Conservation (phyloP, 2,888 invertebrate genomes). For the Capitulum mitella region DNA sequence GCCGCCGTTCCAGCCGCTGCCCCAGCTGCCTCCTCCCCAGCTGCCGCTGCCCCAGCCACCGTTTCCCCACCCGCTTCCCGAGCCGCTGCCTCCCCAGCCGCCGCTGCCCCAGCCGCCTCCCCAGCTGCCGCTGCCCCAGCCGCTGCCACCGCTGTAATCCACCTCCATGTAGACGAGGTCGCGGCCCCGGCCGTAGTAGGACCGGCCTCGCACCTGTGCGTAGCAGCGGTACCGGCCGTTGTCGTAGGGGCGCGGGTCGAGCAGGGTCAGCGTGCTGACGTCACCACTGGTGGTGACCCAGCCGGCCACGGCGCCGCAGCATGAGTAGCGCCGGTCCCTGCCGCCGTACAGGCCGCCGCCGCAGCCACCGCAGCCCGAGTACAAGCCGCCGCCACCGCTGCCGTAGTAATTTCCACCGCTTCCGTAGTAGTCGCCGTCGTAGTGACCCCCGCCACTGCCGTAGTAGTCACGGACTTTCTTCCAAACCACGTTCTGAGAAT, state of each 20-base stretch:
- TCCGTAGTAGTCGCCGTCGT: neutral
- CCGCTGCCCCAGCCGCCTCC: neutral
- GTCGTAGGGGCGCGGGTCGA: neutral
- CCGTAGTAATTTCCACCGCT: neutral
- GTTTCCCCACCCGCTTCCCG: no score
- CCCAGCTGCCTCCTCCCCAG: no score
- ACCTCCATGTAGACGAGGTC: constrained; percentile 13
- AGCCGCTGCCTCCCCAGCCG: no score
- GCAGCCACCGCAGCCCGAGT: neutral
- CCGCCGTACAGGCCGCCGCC: neutral
- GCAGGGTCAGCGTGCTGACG: constrained; percentile 4
- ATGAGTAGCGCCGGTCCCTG: neutral
- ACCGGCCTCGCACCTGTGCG: neutral
- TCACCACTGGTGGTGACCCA: neutral
- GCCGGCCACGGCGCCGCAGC: constrained; percentile 6
- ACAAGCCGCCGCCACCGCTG: neutral
- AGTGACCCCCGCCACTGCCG: neutral
- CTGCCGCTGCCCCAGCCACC: no score
- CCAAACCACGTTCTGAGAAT: neutral
- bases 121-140: neutral
- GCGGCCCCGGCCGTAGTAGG: neutral
- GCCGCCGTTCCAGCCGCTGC: no score
- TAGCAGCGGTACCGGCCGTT: neutral
- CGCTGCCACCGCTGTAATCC: neutral
- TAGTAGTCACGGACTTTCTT: neutral